These are phyloP conservation scores for Protodeltote pygarga DNA, from an alignment of 2,888 invertebrate genomes.

Conservation along the genomic window DNA sequence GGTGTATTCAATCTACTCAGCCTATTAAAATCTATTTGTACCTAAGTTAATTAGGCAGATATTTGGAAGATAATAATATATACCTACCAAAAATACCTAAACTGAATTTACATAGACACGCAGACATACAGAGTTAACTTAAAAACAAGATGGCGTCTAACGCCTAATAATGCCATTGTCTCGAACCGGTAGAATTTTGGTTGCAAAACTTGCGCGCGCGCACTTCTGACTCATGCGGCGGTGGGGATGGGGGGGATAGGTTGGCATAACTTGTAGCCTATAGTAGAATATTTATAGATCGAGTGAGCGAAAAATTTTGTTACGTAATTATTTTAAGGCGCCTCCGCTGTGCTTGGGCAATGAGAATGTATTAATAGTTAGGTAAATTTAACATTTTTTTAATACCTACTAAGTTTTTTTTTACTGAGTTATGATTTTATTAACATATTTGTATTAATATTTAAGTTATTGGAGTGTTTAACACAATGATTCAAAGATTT, in stretches of 20 bases:
- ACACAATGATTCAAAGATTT: no score
- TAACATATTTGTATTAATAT: no score
- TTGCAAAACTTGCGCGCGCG: slow-evolving; percentile 83
- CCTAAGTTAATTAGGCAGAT: neutral
- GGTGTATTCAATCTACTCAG: no score
- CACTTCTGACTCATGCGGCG: slow-evolving; percentile 71
- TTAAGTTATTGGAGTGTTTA: no score
- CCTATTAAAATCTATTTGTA: no score
- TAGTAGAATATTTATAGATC: slow-evolving; percentile 41
- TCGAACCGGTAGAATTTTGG: slow-evolving; percentile 85
- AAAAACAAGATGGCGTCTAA: slow-evolving; percentile 79
- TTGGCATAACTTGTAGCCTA: slow-evolving; percentile 42
- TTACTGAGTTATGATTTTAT: no score
- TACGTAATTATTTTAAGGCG: slow-evolving; percentile 13
- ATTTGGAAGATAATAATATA: slow-evolving; percentile 9
- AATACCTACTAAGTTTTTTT: no score
- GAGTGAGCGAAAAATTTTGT: slow-evolving; percentile 51
- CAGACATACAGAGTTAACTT: slow-evolving; percentile 37
- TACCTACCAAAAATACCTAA: slow-evolving; percentile 31
- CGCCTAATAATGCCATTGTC: slow-evolving; percentile 84
- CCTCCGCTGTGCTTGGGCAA: no score
- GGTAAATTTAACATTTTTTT: no score
- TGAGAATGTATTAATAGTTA: no score
- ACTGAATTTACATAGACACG: slow-evolving; percentile 25
- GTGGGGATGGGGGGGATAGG: slow-evolving; percentile 43